Evolutionary conservation across 2,113 vertebrate species (phyloP).

Genomic region (Pontoporia blainvillei): DNA sequence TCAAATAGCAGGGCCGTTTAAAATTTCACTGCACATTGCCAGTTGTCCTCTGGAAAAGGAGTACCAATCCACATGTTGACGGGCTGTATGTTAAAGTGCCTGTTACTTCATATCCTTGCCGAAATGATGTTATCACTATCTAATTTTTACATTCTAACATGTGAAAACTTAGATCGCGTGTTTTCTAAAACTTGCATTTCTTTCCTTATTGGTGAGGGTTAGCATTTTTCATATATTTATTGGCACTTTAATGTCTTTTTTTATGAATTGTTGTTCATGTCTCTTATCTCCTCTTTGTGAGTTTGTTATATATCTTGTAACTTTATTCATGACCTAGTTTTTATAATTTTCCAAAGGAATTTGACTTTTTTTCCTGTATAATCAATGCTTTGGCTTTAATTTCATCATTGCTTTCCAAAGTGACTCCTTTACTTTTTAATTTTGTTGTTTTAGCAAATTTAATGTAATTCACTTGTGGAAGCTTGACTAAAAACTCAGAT

Average conservation of each 20-base stretch:
- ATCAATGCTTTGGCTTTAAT: neutral
- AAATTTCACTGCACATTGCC: neutral
- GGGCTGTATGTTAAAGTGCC: neutral
- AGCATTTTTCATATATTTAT: neutral
- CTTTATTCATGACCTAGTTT: neutral
- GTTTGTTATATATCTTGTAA: neutral
- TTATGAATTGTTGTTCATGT: neutral
- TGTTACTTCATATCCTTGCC: too few relatives aligned
- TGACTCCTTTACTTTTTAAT: neutral
- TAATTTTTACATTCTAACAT: neutral
- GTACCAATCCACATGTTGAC: rapidly evolving
- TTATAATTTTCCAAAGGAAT: neutral
- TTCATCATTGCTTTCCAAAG: neutral
- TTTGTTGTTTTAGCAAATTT: neutral
- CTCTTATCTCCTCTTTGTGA: neutral
- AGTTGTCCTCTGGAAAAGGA: neutral
- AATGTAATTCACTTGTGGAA: neutral
- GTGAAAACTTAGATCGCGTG: neutral
- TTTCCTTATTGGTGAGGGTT: neutral
- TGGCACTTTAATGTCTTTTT: neutral
- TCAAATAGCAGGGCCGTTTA: neutral
- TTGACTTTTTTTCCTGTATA: neutral
- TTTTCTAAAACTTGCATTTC: neutral
- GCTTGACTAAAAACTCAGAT: neutral
- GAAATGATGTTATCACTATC: neutral